Evolutionary conservation across 2,888 invertebrate genomes (phyloP).

Genomic region (Venustoraphidia nigricollis): DNA sequence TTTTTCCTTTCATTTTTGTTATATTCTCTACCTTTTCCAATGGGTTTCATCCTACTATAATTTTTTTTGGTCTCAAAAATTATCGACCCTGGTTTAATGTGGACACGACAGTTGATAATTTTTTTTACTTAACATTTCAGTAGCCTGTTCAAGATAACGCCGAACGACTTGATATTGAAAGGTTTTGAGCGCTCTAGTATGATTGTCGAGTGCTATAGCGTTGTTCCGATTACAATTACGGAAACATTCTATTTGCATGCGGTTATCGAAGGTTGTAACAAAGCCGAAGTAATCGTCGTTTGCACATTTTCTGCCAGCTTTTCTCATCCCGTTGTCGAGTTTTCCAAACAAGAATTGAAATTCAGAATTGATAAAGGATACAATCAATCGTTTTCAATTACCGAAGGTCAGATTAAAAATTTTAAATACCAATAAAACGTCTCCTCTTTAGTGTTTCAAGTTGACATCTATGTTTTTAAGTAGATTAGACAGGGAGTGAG

Average conservation of each 20-base stretch:
- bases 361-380: slow-evolving; percentile 35
- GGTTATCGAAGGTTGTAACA: slow-evolving; percentile 34
- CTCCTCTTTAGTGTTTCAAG: too few relatives aligned
- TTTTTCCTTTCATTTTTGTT: too few relatives aligned
- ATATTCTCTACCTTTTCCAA: too few relatives aligned
- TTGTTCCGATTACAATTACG: slow-evolving; percentile 27
- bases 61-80: too few relatives aligned
- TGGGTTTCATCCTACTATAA: too few relatives aligned
- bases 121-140: background rate
- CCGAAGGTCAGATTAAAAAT: background rate
- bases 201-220: slow-evolving; percentile 26
- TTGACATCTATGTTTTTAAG: too few relatives aligned
- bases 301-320: slow-evolving; percentile 37
- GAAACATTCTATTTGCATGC: slow-evolving; percentile 44
- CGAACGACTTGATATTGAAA: background rate
- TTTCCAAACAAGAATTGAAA: slow-evolving; percentile 31
- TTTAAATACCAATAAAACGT: background rate
- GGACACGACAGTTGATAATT: background rate
- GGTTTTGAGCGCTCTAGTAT: slow-evolving; percentile 27
- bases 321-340: slow-evolving; percentile 37
- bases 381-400: background rate
- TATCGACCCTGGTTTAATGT: too few relatives aligned
- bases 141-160: background rate
- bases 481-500: too few relatives aligned
- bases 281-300: slow-evolving; percentile 34